Evolutionary conservation across 2,113 vertebrate species (phyloP), one percentile per base, ranked within the genome.

Genomic region (Trichechus manatus): DNA sequence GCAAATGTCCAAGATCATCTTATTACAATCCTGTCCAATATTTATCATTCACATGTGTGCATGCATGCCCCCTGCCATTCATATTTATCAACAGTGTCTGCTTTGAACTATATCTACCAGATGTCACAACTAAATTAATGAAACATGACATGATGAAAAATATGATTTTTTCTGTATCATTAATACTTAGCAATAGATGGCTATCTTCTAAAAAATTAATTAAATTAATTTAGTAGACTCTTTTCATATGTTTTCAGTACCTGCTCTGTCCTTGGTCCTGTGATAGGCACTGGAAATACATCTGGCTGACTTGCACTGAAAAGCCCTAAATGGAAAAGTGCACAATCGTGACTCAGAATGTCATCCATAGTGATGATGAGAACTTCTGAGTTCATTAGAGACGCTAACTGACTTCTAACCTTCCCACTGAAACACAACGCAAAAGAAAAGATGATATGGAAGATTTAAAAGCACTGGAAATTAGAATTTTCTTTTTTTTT

Each of bases 71-170:
- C 53, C 20, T 93, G 29, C 27, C 36, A 80, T 14, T 39, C 14
- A 63, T 36, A 22, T 59, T 10, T 72, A 68, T 84, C 44, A 87
- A 77, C 29, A 68, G 10, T 25, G n/a, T 75, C 88, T 78, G 29
- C 25, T 29, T 81, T 63, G 22, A 6, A 83, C 53, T 42, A 6
- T 63, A 56, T 74, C 39, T 70, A n/a, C 13, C 39, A 87, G n/a
- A 74, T 78, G 23, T 29, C 25, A 31, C 31, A 50, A 80, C 50
- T 90, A 82, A 85, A 78, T 29, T 63, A 78, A 70, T 50, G 53
- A 81, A 82, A 78, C 64, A 29, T 85, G 66, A 75, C 50, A 93
- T 80, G 47, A 84, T 89, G 42, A 95, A 96, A 94, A 77, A 80
- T 27, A 64, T n/a, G 20, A 81, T 63, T 80, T 66, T 53, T 87